A percentile compares a stretch with the other conserved stretches of the same genome.
These are phyloP conservation scores for Medauroidea extradentata DNA, from an alignment of 1,140 invertebrate genomes.

Conservation along the genomic window DNA sequence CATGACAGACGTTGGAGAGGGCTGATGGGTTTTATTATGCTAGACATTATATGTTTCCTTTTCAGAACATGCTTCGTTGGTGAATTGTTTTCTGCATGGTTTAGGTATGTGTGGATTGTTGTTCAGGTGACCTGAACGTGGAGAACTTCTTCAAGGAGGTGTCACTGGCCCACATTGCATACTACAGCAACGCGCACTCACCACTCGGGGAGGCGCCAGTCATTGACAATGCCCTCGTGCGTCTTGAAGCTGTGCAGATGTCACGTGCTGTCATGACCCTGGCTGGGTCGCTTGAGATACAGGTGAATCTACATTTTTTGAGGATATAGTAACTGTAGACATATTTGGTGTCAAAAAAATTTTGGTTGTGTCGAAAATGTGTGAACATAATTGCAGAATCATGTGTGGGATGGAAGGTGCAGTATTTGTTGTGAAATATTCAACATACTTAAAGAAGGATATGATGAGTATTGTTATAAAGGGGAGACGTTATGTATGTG, in stretches of 20 bases:
- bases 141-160: slow-evolving; percentile 76
- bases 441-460: too few species aligned
- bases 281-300: slow-evolving; percentile 62
- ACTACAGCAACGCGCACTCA: slow-evolving; percentile 32
- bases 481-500: too few species aligned
- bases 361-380: too few species aligned
- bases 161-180: slow-evolving; percentile 35
- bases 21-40: too few species aligned
- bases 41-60: too few species aligned
- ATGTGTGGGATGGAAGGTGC: too few species aligned
- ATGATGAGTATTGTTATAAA: too few species aligned
- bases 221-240: slow-evolving; percentile 67
- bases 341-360: not conserved
- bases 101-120: too few species aligned
- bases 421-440: too few species aligned
- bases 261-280: slow-evolving; percentile 68
- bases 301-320: slow-evolving; percentile 43
- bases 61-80: not conserved
- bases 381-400: too few species aligned
- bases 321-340: too few species aligned
- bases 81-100: not conserved
- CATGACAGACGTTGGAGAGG: too few species aligned
- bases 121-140: slow-evolving; percentile 62
- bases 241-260: slow-evolving; percentile 61
- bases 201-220: slow-evolving; percentile 41